A percentile compares a stretch with the other conserved stretches of the same genome.
phyloP scores from a whole-genome alignment of 2,113 vertebrate species.

The Odobenus rosmarus region DNA sequence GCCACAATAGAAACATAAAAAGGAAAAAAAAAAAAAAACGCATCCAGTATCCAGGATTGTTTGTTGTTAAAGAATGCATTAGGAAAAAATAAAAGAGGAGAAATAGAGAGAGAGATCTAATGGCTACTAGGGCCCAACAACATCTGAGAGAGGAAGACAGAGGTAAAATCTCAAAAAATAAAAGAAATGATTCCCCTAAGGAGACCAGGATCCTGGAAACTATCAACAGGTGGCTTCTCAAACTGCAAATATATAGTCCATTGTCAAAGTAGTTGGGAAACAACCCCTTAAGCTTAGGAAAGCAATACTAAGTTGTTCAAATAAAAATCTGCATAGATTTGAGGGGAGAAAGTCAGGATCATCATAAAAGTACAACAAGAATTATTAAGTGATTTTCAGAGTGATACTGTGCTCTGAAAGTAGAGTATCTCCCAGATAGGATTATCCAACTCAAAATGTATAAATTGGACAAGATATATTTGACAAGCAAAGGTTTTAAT shows the following conservation, averaged over 20 bases:
- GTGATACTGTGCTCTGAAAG: not conserved
- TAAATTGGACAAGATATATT: not conserved
- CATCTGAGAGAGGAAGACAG: not conserved
- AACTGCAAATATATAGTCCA: not conserved
- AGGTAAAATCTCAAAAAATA: not conserved
- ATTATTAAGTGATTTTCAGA: not conserved
- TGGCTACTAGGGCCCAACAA: not conserved
- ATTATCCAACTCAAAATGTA: not conserved
- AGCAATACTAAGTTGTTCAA: not conserved
- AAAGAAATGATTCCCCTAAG: not conserved
- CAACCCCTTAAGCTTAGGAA: not conserved
- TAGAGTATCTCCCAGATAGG: not conserved
- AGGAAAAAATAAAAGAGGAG: not conserved
- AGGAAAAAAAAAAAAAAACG: not conserved
- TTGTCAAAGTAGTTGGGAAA: not conserved
- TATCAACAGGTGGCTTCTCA: not conserved
- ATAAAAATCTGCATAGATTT: not conserved
- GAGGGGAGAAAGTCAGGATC: not conserved
- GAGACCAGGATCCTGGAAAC: not conserved
- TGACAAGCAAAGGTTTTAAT: not conserved
- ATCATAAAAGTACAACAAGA: not conserved
- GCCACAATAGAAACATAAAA: not conserved
- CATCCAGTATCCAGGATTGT: not conserved
- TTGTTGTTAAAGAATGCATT: not conserved
- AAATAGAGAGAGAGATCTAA: not conserved